Evolutionary conservation across 35 echinoderm and acorn worm genomes (phyloP).

Genomic region (Heliocidaris erythrogramma): DNA sequence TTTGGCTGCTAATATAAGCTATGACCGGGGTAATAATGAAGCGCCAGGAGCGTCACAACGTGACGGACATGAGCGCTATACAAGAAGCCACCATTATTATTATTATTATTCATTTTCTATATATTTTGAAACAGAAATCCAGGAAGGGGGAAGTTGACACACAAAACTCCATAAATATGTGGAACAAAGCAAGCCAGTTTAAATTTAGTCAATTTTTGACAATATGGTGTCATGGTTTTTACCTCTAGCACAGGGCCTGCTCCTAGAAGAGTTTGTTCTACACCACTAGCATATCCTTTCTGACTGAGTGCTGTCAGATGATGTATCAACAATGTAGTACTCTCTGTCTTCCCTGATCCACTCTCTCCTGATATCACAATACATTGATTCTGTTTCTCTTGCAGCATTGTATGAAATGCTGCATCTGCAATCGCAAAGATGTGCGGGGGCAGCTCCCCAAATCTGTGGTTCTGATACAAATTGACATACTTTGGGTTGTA

Average conservation of each 20-base stretch:
- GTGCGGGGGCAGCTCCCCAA: conserved; percentile 88
- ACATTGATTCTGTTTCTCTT: conserved; percentile 89
- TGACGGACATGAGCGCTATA: too few species aligned
- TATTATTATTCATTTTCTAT: too few species aligned
- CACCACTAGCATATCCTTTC: conserved; percentile 91
- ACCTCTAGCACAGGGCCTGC: conserved; percentile 99
- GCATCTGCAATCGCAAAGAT: conserved; percentile 99
- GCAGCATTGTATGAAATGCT: conserved; percentile 97
- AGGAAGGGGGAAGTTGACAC: too few species aligned
- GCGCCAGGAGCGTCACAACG: too few species aligned
- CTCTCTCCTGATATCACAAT: conserved; percentile 99
- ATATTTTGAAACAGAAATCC: too few species aligned
- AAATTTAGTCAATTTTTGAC: too few species aligned
- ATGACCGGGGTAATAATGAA: too few species aligned
- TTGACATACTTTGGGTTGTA: conserved; percentile 98
- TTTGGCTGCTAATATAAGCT: too few species aligned
- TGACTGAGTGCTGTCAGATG: conserved; percentile 95
- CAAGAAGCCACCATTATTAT: too few species aligned
- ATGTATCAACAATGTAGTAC: conserved; percentile 90
- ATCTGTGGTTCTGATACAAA: conserved; percentile 94
- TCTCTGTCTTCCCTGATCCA: conserved; percentile 97
- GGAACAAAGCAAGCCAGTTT: too few species aligned
- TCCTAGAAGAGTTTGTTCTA: conserved; percentile 94
- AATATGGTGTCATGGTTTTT: background rate
- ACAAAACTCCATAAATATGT: too few species aligned